A percentile compares a stretch with the other conserved stretches of the same genome.
These are phyloP conservation scores for Leptosomus discolor DNA, from an alignment of 2,113 vertebrate genomes.

Conservation along the genomic window DNA sequence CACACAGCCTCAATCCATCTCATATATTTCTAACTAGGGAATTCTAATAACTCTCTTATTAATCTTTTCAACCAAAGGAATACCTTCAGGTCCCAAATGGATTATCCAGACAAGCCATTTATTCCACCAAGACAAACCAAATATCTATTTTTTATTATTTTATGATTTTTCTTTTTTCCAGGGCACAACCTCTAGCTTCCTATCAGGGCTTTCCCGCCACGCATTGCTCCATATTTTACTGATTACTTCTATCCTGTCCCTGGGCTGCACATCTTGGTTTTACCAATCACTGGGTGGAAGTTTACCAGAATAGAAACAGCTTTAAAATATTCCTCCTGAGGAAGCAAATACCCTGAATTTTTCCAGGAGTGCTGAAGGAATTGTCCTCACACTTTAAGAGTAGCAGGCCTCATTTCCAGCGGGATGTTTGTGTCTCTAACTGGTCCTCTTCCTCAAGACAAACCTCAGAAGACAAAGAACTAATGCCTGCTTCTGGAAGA, in stretches of 20 bases:
- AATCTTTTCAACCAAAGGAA: not conserved
- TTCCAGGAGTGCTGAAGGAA: not conserved
- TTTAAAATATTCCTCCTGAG: not conserved
- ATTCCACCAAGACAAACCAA: not conserved
- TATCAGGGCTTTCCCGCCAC: not conserved
- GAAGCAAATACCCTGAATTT: not conserved
- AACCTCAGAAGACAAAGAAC: not conserved
- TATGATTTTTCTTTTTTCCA: not conserved
- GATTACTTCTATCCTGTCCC: not conserved
- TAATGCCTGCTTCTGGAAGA: not conserved
- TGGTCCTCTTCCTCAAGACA: not conserved
- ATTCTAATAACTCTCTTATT: not conserved
- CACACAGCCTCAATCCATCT: not conserved
- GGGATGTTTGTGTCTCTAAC: not conserved
- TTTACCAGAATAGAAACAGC: not conserved
- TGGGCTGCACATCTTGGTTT: not conserved
- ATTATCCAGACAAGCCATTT: not conserved
- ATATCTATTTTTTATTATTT: not conserved
- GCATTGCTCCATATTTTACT: not conserved
- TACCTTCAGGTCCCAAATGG: not conserved
- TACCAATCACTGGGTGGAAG: not conserved
- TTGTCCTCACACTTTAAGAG: not conserved
- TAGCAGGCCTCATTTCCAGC: not conserved
- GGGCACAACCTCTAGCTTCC: not conserved
- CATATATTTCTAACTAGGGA: not conserved